Conservation (phyloP, 2,797 vertebrate species). For the Benthosema pterotum region DNA sequence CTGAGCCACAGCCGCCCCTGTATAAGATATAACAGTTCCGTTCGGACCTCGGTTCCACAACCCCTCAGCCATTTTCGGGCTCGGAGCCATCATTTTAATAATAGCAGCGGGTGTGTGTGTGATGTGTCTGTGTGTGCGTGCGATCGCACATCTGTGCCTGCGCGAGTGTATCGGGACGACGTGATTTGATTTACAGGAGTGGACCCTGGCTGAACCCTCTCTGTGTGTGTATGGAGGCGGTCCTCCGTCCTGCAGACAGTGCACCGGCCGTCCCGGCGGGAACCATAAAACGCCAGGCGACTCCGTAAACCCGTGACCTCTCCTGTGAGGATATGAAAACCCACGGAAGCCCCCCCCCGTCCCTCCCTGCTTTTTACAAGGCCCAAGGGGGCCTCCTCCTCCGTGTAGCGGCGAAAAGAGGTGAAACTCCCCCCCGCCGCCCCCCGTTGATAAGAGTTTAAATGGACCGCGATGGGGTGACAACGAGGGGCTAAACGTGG, state of each 20-base stretch:
- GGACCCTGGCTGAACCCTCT: constrained; percentile 69
- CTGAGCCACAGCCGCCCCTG: no score
- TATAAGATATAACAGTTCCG: no score
- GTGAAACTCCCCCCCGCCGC: constrained; percentile 20
- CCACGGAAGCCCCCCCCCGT: constrained; percentile 30
- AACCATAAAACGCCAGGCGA: constrained; percentile 74
- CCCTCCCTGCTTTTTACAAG: constrained; percentile 60
- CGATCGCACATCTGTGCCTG: constrained; percentile 3
- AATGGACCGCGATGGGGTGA: constrained; percentile 35
- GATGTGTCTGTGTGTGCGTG: constrained; percentile 34
- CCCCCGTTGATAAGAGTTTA: constrained; percentile 63
- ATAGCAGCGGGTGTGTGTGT: constrained; percentile 17
- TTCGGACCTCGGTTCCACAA: no score
- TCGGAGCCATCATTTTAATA: no score
- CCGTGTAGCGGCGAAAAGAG: constrained; percentile 53
- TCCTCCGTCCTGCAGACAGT: constrained; percentile 54
- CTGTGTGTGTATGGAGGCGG: constrained; percentile 66
- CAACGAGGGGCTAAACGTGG: constrained; percentile 8
- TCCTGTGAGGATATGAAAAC: constrained; percentile 76
- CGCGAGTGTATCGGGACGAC: constrained; percentile 43
- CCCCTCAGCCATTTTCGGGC: no score
- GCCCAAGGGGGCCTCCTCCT: constrained; percentile 48
- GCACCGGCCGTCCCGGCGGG: constrained; percentile 50
- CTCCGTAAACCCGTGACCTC: constrained; percentile 73
- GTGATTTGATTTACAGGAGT: constrained; percentile 71